phyloP scores from a whole-genome alignment of 2,888 invertebrate genomes.

The Gisinianus flammeolus region DNA sequence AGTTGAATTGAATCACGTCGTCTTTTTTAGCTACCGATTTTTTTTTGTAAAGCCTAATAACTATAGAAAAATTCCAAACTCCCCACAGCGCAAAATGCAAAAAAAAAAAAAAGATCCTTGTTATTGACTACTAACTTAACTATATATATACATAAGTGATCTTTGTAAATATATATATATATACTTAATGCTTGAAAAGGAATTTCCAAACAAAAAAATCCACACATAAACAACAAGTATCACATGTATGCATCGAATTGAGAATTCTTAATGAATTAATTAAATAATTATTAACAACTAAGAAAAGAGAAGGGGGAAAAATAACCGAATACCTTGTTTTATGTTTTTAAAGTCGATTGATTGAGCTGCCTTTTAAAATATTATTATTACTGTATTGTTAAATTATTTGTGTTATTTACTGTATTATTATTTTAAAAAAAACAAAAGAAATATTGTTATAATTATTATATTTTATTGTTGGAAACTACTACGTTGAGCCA shows the following conservation, averaged over 20 bases:
- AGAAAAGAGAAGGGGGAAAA: not conserved
- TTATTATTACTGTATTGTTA: no score
- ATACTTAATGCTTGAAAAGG: slow-evolving; percentile 10
- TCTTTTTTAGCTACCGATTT: slow-evolving; percentile 39
- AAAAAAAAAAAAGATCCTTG: not conserved
- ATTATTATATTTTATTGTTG: slow-evolving; percentile 9
- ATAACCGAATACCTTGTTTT: not conserved
- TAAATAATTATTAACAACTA: not conserved
- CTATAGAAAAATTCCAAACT: not conserved
- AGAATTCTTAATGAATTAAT: not conserved
- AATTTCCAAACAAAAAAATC: not conserved
- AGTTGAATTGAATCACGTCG: slow-evolving; percentile 37
- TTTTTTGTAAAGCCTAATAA: slow-evolving; percentile 42
- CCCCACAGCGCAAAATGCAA: slow-evolving; percentile 1
- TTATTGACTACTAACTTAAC: no score
- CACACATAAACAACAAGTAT: not conserved
- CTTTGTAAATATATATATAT: slow-evolving; percentile 3
- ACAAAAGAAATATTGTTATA: not conserved
- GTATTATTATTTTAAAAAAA: slow-evolving; percentile 3
- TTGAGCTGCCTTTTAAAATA: slow-evolving; percentile 4
- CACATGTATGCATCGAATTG: slow-evolving; percentile 20
- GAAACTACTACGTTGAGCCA: slow-evolving; percentile 29
- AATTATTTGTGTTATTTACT: no score
- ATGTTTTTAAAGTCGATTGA: not conserved
- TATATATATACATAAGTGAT: not conserved